phyloP scores from a whole-genome alignment of 2,113 vertebrate genomes.

The Redunca redunca region DNA sequence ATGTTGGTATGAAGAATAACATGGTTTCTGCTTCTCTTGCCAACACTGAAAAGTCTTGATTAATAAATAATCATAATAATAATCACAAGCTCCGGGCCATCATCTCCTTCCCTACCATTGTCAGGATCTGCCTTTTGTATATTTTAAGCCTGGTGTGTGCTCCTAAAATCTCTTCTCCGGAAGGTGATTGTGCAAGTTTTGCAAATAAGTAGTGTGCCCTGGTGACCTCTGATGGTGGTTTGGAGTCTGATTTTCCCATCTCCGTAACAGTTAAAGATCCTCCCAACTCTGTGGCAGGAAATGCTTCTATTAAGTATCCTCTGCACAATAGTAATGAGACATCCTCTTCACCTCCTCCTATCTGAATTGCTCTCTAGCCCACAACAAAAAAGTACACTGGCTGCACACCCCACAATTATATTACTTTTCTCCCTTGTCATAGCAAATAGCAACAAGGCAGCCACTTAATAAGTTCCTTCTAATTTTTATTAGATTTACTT shows the following conservation, averaged over 20 bases:
- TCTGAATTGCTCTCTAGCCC: conserved; percentile 46
- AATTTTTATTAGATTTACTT: conserved; percentile 62
- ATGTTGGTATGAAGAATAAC: not conserved
- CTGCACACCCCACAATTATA: conserved; percentile 42
- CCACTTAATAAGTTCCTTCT: conserved; percentile 53
- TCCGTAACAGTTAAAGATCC: conserved; percentile 51
- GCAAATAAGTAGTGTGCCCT: not conserved
- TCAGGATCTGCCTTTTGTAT: conserved; percentile 19
- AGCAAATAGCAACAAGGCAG: conserved; percentile 43
- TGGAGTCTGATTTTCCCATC: conserved; percentile 28
- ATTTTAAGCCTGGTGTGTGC: not conserved
- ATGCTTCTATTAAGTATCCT: conserved; percentile 33
- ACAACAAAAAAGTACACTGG: conserved; percentile 52
- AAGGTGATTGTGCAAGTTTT: not conserved
- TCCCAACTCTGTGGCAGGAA: conserved; percentile 36
- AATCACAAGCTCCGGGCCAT: conserved; percentile 21
- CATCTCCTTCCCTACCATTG: conserved; percentile 16
- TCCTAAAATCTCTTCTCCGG: not conserved
- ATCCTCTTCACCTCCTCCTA: not conserved
- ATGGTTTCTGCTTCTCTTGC: conserved; percentile 3
- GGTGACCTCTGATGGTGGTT: not conserved
- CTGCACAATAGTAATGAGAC: conserved; percentile 20
- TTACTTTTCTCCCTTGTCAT: conserved; percentile 33
- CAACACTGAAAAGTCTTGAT: conserved; percentile 46
- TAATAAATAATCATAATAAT: conserved; percentile 57